phyloP scores from a whole-genome alignment of 2,113 vertebrate genomes.

The Sylvilagus bachmani region DNA sequence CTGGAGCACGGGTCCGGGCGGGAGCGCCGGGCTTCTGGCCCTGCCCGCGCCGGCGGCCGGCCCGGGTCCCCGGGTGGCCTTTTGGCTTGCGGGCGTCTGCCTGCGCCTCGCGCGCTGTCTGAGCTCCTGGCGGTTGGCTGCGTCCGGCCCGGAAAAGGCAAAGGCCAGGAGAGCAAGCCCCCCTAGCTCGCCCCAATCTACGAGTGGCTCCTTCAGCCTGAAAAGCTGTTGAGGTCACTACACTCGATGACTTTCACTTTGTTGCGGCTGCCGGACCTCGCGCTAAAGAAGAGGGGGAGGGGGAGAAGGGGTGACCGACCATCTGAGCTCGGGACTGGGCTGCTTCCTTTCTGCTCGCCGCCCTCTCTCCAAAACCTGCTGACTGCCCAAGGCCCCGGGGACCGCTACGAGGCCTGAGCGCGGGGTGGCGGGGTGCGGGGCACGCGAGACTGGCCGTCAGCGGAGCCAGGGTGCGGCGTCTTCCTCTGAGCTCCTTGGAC shows the following conservation, averaged over 20 bases:
- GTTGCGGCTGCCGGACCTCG: slow-evolving; percentile 82
- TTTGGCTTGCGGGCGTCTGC: neutral
- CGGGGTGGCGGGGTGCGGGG: neutral
- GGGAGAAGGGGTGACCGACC: neutral
- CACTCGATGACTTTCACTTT: slow-evolving; percentile 87
- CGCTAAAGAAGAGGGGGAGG: neutral
- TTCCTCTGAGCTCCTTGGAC: neutral
- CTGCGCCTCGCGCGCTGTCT: neutral
- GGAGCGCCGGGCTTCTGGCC: neutral
- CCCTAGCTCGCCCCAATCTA: slow-evolving; percentile 89
- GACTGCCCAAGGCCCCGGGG: neutral
- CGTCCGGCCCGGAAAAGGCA: slow-evolving; percentile 78
- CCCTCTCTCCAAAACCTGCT: slow-evolving; percentile 26
- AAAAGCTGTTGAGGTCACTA: slow-evolving; percentile 88
- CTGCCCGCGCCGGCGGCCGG: too few relatives aligned
- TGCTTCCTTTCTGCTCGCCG: neutral
- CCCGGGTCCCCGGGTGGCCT: neutral
- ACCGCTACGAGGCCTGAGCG: neutral
- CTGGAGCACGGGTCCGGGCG: fast-evolving
- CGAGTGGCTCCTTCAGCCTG: slow-evolving; percentile 90
- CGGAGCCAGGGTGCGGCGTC: neutral
- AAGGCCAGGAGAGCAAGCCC: slow-evolving; percentile 79
- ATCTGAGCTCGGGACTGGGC: neutral
- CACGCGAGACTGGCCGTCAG: neutral
- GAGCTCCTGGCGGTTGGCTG: neutral